Base-by-base conservation (phyloP, 2,888 invertebrate genomes). In the Nomada lathburiana region DNA sequence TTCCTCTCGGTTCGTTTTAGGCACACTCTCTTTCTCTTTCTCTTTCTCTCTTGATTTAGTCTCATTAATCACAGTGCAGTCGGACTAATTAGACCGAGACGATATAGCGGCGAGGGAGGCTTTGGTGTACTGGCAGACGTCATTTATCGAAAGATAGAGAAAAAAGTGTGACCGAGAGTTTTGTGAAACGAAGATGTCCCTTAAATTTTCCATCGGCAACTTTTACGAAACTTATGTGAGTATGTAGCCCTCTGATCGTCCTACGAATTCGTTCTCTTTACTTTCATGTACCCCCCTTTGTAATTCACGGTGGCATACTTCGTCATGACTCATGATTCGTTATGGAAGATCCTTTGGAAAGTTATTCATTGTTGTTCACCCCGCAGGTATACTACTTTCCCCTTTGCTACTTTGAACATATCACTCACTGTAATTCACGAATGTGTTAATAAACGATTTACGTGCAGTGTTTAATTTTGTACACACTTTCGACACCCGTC, bases 171-270 rank as follows among this genome's bases (percentile, higher is more conserved):
- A 11, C 53, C 18, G 55, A 53, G 29, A 16, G 26, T 52, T 68
- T 71, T 57, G 9, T 16, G 36, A 57, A 62, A 29, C 62, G n/a
- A 88, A 73, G 67, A 92, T 92, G 92, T 89, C 92, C 63, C 92
- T 93, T 64, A 93, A 92, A 88, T 94, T 94, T 89, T 90, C 92
- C 85, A 91, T 94, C 86, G 90, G 90, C 82, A 93, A 91, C 86
- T 94, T 88, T 87, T 94, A 92, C 89, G 93, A 93, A 86, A 91
- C 92, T 83, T 94, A 94, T 86, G 94, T 94, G 88, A 94, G 94
- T 94, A 87, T n/a, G 23, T 16, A n/a, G 13, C 4, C 11, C 13
- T n/a, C 13, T 13, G 13, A 47, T 23, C 20, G 50, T 9, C 44
- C 20, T 23, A n/a, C n/a, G 16, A 44, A 10, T 16, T 55, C 42